Conservation (phyloP, 2,888 invertebrate genomes). For the Tuta absoluta region DNA sequence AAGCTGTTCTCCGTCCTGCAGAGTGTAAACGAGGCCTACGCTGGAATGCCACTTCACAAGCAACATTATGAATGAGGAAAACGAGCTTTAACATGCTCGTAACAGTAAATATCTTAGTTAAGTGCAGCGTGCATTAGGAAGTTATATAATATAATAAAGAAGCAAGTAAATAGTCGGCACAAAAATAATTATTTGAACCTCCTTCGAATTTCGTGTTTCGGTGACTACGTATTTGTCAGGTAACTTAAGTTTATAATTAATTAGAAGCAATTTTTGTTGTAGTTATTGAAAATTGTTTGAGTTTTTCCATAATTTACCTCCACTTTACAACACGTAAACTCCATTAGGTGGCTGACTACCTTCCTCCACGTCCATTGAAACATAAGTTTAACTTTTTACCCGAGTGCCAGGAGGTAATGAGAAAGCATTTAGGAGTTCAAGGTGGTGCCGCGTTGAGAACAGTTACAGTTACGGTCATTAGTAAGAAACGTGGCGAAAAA, state of each 20-base stretch:
- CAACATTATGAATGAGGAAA: conserved; percentile 6
- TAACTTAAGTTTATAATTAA: too few relatives aligned
- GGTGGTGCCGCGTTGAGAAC: conserved; percentile 45
- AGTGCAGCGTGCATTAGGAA: too few relatives aligned
- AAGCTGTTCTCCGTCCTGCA: not conserved
- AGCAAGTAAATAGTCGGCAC: too few relatives aligned
- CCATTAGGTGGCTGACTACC: not conserved
- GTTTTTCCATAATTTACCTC: not conserved
- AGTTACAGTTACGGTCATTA: conserved; percentile 60
- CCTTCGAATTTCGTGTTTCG: too few relatives aligned
- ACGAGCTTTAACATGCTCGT: not conserved
- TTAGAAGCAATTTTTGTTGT: too few relatives aligned
- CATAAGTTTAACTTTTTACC: conserved; percentile 13
- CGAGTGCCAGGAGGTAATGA: conserved; percentile 11
- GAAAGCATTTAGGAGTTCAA: conserved; percentile 27
- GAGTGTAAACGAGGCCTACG: conserved; percentile 7
- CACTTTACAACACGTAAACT: not conserved
- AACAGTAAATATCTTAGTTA: not conserved
- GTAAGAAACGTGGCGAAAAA: conserved; percentile 57
- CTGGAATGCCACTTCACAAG: conserved; percentile 2
- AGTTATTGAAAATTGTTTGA: too few relatives aligned
- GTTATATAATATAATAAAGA: too few relatives aligned
- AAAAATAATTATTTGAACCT: too few relatives aligned
- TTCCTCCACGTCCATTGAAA: not conserved
- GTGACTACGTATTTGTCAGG: too few relatives aligned